Evolutionary conservation across 2,888 invertebrate genomes (phyloP), one percentile per base, ranked within the genome.

Genomic region (Agrotis segetum): DNA sequence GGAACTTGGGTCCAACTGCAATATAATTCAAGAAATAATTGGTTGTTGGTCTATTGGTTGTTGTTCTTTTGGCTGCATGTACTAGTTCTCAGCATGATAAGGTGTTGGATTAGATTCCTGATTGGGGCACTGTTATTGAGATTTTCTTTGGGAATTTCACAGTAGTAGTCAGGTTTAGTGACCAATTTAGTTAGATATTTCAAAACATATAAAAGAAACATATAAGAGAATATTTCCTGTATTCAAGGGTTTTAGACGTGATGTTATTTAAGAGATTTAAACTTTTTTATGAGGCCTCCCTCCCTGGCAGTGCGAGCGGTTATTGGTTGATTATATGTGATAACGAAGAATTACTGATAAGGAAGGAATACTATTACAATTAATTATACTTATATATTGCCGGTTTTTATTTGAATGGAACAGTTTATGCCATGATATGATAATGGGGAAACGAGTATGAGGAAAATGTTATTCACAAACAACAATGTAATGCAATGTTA

Each of bases 1-100:
- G 0, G 94, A 94, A 46, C 91, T 90, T 56, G 96, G 94, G 79
- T 97, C 96, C 82, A 97, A 87, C 96, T 97, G 92, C 14, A 92
- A 94, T 67, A 56, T 21, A 11, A 40, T 40, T 40, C 11, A 75
- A 21, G 1, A 9, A 59, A 40, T 17, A 9, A 21, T 44, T 17
- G 44, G 24, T 34, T 5, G 5, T 53, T 53, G 9, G 29, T 55
- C 3, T 11, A 11, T 24, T 55, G 29, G 5, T 16, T 9, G n/a
- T n/a, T n/a, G 9, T 17, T 55, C 3, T 11, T 17, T 24, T 55
- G 29, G 5, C 21, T 9, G n/a, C 56, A n/a, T 2, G 34, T 1
- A 5, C 29, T n/a, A 13, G 9, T 34, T 7, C n/a, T n/a, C 13
- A 56, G 5, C n/a, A 16, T 5, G 14, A 29, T 29, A 6, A 56